phyloP scores from a whole-genome alignment of 2,888 invertebrate genomes.

The Liopterus haemorrhoidalis region DNA sequence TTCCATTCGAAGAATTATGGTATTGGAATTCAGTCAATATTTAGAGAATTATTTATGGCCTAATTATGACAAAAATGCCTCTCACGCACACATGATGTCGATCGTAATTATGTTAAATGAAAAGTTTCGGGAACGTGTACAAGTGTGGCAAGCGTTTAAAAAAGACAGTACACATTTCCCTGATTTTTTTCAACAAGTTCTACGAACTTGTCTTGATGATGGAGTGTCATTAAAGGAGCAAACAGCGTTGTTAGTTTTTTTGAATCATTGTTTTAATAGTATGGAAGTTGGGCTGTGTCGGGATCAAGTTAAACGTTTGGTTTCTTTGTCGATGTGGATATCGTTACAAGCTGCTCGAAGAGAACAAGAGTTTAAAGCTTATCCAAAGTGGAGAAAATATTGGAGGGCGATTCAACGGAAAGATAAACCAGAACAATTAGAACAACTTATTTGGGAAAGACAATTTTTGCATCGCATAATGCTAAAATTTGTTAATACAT shows the following conservation, averaged over 20 bases:
- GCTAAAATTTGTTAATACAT: conserved; percentile 75
- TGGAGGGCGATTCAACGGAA: conserved; percentile 87
- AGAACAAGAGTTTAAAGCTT: conserved; percentile 77
- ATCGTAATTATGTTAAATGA: conserved; percentile 98
- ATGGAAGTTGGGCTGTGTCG: conserved; percentile 93
- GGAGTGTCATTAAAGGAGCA: conserved; percentile 65
- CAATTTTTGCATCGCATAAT: conserved; percentile 80
- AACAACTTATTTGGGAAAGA: conserved; percentile 76
- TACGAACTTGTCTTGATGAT: conserved; percentile 66
- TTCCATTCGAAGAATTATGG: conserved; percentile 84
- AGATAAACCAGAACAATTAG: conserved; percentile 63
- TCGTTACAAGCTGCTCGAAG: conserved; percentile 77
- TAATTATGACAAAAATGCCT: conserved; percentile 75
- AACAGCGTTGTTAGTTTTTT: conserved; percentile 80
- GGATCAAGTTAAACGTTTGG: conserved; percentile 80
- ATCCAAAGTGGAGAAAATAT: conserved; percentile 86
- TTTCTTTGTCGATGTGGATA: conserved; percentile 91
- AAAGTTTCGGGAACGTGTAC: conserved; percentile 94
- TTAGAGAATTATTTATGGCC: conserved; percentile 97
- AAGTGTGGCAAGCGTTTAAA: conserved; percentile 90
- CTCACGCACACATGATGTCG: conserved; percentile 88
- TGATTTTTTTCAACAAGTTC: conserved; percentile 75
- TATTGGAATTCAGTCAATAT: conserved; percentile 96
- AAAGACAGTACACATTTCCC: conserved; percentile 70
- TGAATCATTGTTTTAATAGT: conserved; percentile 96